Percentiles rank a stretch among this genome's conserved stretches.
Conservation (phyloP, 2,113 vertebrate genomes). For the Oenanthe oenanthe region DNA sequence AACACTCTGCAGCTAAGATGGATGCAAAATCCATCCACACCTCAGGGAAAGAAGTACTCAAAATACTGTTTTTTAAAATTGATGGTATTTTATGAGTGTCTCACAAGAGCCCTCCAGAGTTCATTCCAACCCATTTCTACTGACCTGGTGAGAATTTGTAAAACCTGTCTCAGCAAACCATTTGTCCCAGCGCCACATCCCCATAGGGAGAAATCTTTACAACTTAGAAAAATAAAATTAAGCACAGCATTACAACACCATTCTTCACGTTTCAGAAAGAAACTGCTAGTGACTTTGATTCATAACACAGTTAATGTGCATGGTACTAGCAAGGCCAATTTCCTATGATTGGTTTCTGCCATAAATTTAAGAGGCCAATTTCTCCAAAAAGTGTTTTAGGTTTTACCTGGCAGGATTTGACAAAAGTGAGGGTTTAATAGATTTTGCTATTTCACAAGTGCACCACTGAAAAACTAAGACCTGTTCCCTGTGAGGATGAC, state of each 20-base stretch:
- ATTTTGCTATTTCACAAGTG: background rate
- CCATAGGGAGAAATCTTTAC: background rate
- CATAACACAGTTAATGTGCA: background rate
- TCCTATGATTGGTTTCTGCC: constrained; percentile 5
- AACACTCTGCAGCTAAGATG: background rate
- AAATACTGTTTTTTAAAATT: background rate
- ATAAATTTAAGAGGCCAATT: constrained; percentile 18
- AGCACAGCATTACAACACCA: background rate
- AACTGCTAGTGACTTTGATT: constrained; percentile 15
- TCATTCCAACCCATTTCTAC: background rate
- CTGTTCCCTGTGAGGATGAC: background rate
- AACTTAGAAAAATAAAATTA: background rate
- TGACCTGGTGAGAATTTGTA: background rate
- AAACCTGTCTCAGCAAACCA: background rate
- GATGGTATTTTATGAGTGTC: background rate
- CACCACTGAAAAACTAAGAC: background rate
- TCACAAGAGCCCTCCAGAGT: background rate
- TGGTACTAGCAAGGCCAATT: constrained; percentile 6
- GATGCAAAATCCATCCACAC: background rate
- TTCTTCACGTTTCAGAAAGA: background rate
- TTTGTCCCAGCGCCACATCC: background rate
- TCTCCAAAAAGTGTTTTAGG: background rate
- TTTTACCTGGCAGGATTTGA: constrained; percentile 21
- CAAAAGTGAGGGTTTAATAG: background rate
- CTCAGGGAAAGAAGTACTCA: background rate